A percentile compares a stretch with the other conserved stretches of the same genome.
These are phyloP conservation scores for Acrobasis suavella DNA, from an alignment of 2,888 invertebrate species.

Conservation along the genomic window DNA sequence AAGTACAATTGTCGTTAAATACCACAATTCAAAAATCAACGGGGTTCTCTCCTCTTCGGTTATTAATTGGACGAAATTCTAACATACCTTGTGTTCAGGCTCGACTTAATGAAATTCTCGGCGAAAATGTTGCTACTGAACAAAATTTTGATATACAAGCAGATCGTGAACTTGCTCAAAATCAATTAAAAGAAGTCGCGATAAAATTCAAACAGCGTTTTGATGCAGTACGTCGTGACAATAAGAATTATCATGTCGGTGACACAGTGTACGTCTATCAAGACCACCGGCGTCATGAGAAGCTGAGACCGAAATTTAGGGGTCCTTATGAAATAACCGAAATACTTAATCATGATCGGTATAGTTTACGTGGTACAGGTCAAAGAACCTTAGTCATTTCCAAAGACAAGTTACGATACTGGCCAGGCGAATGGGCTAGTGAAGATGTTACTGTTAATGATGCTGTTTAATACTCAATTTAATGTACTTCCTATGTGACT, in stretches of 20 bases:
- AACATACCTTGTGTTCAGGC: conserved; percentile 31
- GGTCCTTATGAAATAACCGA: conserved; percentile 31
- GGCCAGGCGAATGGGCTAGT: conserved; percentile 15
- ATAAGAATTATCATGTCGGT: conserved; percentile 27
- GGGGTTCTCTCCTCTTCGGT: conserved; percentile 33
- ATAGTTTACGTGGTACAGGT: background rate
- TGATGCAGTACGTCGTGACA: conserved; percentile 20
- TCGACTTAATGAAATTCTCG: conserved; percentile 20
- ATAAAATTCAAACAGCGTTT: conserved; percentile 22
- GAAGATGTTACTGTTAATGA: background rate
- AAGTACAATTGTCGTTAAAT: conserved; percentile 37
- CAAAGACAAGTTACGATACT: conserved; percentile 20
- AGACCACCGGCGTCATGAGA: conserved; percentile 34
- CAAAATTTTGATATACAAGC: conserved; percentile 3
- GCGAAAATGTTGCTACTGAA: background rate
- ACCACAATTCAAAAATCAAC: conserved; percentile 38
- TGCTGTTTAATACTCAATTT: too few relatives aligned
- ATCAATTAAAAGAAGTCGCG: background rate
- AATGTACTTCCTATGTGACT: too few relatives aligned
- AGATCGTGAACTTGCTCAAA: conserved; percentile 15
- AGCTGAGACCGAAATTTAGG: conserved; percentile 31
- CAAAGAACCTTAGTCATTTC: conserved; percentile 1
- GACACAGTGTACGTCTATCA: conserved; percentile 34
- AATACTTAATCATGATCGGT: conserved; percentile 22
- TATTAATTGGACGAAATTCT: conserved; percentile 29